Evolutionary conservation across 2,888 invertebrate genomes (phyloP).

Genomic region (Plagiodera versicolora): DNA sequence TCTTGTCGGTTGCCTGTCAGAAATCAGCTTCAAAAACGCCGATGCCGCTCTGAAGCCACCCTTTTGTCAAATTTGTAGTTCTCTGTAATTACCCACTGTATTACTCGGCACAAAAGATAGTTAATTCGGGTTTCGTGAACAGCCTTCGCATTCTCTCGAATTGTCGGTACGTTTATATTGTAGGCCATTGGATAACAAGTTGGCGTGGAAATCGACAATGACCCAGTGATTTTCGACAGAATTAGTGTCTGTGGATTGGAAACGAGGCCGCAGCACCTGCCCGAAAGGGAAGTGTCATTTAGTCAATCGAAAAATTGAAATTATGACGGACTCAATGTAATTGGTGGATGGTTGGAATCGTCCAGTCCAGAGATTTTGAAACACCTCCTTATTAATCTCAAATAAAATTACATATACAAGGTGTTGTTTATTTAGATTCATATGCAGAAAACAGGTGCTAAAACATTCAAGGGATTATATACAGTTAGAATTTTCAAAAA

Average conservation of each 20-base stretch:
- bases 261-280: background rate
- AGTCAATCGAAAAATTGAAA: background rate
- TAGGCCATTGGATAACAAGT: background rate
- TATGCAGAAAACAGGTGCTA: too few species aligned
- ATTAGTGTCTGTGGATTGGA: background rate
- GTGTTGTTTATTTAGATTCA: too few species aligned
- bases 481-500: too few species aligned
- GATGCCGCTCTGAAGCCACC: conserved; percentile 3
- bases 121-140: conserved; percentile 8
- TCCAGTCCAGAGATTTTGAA: too few species aligned
- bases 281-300: background rate
- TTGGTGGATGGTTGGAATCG: too few species aligned
- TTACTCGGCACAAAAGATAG: conserved; percentile 7
- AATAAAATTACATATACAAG: too few species aligned
- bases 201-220: background rate
- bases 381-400: too few species aligned
- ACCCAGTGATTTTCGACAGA: background rate
- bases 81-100: conserved; percentile 15
- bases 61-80: conserved; percentile 3
- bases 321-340: background rate
- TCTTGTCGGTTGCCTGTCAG: conserved; percentile 7
- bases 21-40: conserved; percentile 7
- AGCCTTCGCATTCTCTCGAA: conserved; percentile 1
- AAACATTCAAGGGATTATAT: too few species aligned
- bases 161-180: background rate